Evolutionary conservation across 2,113 vertebrate species (phyloP).

Genomic region (Amphiprion percula): DNA sequence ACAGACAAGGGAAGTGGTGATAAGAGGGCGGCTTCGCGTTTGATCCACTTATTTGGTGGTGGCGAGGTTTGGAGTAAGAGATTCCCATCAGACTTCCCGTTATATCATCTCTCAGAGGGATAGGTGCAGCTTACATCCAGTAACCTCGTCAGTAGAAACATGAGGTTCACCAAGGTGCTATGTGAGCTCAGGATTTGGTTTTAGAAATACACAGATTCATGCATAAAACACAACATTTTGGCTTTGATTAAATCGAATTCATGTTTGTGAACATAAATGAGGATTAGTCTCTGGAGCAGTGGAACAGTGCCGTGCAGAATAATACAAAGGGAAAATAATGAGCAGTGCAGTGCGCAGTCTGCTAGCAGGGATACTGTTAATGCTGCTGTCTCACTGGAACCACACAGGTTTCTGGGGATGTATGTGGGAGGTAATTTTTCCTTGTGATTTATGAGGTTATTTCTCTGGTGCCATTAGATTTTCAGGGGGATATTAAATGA

Average conservation of each 20-base stretch:
- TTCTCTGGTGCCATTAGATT: slow-evolving; percentile 3
- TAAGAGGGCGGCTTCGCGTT: slow-evolving; percentile 76
- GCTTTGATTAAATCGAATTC: neutral
- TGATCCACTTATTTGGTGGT: slow-evolving; percentile 77
- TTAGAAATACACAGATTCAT: neutral
- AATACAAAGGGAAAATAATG: slow-evolving; percentile 12
- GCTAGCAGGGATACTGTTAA: neutral
- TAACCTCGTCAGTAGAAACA: neutral
- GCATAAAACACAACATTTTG: neutral
- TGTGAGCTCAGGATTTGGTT: neutral
- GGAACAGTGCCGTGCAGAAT: neutral
- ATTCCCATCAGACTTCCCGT: slow-evolving; percentile 73
- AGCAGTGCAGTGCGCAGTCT: slow-evolving; percentile 23
- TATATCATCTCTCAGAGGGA: slow-evolving; percentile 63
- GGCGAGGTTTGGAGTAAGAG: slow-evolving; percentile 55
- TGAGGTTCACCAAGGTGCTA: neutral
- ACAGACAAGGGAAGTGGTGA: slow-evolving; percentile 82
- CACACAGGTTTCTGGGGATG: slow-evolving; percentile 17
- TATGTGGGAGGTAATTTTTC: slow-evolving; percentile 19
- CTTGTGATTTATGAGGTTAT: slow-evolving; percentile 28
- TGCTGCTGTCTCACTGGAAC: slow-evolving; percentile 11
- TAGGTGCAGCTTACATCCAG: slow-evolving; percentile 36
- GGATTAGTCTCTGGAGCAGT: neutral
- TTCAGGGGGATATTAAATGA: neutral
- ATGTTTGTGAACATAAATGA: neutral